Percentiles rank a stretch among this genome's conserved stretches.
These are phyloP conservation scores for Pentamera pediparva DNA, from an alignment of 53 echinoderm and acorn worm genomes.

Conservation along the genomic window DNA sequence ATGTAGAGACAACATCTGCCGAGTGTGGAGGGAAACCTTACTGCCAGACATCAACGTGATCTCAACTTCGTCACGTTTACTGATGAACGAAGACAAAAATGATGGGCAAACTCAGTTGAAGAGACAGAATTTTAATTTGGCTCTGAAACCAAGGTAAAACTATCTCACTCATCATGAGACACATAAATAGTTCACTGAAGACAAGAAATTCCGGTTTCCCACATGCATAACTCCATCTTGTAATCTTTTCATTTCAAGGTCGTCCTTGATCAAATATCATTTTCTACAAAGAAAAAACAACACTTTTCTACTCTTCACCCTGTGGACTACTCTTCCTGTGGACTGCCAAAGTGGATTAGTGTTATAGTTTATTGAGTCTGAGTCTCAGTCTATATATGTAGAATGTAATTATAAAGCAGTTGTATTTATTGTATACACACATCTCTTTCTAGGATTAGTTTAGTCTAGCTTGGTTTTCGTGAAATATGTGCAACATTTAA, in stretches of 20 bases:
- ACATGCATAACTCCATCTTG: background rate
- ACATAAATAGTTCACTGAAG: no score
- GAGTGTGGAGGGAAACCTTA: slow-evolving; percentile 91
- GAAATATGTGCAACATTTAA: no score
- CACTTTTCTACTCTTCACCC: background rate
- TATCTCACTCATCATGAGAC: background rate
- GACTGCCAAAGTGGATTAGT: no score
- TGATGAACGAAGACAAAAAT: slow-evolving; percentile 38
- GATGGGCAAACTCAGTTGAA: slow-evolving; percentile 31
- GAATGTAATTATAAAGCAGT: no score
- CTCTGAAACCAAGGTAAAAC: slow-evolving; percentile 58
- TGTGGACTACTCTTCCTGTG: background rate
- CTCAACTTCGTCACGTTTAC: slow-evolving; percentile 41
- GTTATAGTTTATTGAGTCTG: no score
- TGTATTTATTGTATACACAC: no score
- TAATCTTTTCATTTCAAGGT: background rate
- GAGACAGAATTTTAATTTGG: slow-evolving; percentile 64
- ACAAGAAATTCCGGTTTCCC: no score
- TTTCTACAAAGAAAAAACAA: no score
- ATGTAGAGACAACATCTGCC: slow-evolving; percentile 95
- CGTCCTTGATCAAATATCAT: background rate
- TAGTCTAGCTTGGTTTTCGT: no score
- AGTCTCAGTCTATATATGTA: no score
- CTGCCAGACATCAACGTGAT: slow-evolving; percentile 69
- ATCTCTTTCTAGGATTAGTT: no score